Percentiles rank a stretch among this genome's conserved stretches.
These are phyloP conservation scores for Psephotus haematonotus DNA, from an alignment of 2,113 vertebrate genomes.

Conservation along the genomic window DNA sequence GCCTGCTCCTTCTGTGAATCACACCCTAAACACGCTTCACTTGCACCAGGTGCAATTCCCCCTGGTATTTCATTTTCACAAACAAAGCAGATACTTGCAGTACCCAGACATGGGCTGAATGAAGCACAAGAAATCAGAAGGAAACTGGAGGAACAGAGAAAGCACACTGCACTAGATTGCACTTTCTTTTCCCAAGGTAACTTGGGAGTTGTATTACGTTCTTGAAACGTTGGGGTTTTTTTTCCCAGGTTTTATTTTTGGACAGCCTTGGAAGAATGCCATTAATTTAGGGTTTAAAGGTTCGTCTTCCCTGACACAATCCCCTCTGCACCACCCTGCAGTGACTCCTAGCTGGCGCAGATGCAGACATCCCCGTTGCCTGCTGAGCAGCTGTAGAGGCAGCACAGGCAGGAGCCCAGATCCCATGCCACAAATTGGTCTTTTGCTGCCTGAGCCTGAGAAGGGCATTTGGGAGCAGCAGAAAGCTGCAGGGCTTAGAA, in stretches of 20 bases:
- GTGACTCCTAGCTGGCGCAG: not conserved
- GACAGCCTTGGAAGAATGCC: not conserved
- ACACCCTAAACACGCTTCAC: not conserved
- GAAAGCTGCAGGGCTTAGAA: not conserved
- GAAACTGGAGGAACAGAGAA: not conserved
- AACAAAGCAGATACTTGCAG: constrained; percentile 11
- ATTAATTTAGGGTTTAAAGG: not conserved
- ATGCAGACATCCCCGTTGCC: not conserved
- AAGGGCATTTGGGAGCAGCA: not conserved
- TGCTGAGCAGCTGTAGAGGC: not conserved
- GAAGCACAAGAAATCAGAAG: constrained; percentile 46
- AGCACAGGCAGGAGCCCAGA: not conserved
- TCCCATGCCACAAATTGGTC: rapidly evolving
- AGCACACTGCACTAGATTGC: constrained; percentile 53
- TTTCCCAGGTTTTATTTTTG: not conserved
- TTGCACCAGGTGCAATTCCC: not conserved
- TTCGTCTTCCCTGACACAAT: not conserved
- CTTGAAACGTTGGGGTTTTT: not conserved
- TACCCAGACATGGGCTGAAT: not conserved
- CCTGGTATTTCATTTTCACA: constrained; percentile 19
- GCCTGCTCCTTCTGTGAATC: not conserved
- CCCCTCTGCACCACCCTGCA: not conserved
- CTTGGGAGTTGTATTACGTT: not conserved
- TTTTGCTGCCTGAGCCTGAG: not conserved
- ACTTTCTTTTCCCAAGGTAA: constrained; percentile 37